Percentiles rank a stretch among this genome's conserved stretches.
These are phyloP conservation scores for Otis tarda DNA, from an alignment of 2,113 vertebrate species.

Conservation along the genomic window DNA sequence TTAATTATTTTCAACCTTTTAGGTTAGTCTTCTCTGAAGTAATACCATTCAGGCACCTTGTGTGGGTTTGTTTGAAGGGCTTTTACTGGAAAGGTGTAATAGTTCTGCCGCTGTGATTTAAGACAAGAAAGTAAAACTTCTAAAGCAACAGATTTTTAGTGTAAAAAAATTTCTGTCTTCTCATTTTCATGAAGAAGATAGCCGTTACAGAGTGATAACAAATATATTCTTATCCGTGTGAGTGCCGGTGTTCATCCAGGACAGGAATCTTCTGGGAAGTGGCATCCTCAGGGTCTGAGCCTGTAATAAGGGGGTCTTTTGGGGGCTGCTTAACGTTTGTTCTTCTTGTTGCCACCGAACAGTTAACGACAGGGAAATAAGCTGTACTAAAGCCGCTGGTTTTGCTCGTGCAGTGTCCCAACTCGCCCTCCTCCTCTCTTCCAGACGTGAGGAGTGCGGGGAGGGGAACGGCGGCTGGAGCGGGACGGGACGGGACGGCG, in stretches of 20 bases:
- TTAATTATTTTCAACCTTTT: background rate
- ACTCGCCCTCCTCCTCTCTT: background rate
- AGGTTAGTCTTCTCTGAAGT: background rate
- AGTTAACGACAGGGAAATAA: background rate
- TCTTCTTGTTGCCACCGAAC: background rate
- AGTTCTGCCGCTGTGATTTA: background rate
- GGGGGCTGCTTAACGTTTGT: accelerated
- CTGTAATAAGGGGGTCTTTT: accelerated
- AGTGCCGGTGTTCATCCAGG: background rate
- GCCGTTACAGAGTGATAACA: accelerated
- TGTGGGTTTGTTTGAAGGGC: background rate
- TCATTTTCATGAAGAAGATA: background rate
- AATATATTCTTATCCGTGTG: accelerated
- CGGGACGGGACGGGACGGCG: conserved; percentile 73
- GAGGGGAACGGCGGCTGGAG: conserved; percentile 75
- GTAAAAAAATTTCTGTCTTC: too few species aligned
- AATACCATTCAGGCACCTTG: background rate
- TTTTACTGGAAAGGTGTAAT: background rate
- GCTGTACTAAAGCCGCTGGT: accelerated
- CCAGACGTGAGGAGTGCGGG: conserved; percentile 83
- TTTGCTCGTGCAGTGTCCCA: background rate
- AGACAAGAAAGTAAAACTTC: background rate
- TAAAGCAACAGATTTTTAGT: background rate
- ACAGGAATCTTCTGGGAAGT: background rate
- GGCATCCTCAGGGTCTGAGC: background rate